Evolutionary conservation across 1,140 invertebrate genomes (phyloP), one percentile per base, ranked within the genome.

Genomic region (Pectinophora gossypiella): DNA sequence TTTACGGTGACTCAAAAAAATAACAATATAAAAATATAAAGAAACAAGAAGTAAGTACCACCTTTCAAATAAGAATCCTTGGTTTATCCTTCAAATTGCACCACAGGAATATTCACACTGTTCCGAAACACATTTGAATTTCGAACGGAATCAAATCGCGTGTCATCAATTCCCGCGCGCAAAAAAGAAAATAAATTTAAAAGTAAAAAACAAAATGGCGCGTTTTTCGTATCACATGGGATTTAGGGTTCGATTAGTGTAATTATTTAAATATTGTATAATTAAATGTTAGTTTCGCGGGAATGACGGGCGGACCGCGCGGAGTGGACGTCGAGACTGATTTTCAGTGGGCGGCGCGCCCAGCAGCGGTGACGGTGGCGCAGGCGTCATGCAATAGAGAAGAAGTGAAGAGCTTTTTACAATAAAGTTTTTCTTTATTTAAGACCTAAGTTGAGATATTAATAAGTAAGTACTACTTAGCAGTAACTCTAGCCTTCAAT

Each of bases 251-350:
- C n/a, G n/a, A n/a, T 32, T 32, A 32, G n/a, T 32, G 7, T 12
- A 32, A 32, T 3, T 32, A 32, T 12, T 32, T 32, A 32, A 32
- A 32, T 32, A 32, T 32, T 32, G n/a, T n/a, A n/a, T n/a, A n/a
- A 51, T 71, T 73, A 61, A n/a, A n/a, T n/a, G 58, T 63, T 51
- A 49, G 48, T 47, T 45, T 47, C 43, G 69, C 68, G 69, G 76
- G 71, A 79, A 79, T 61, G 68, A 76, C 87, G 68, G 84, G 87
- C 79, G 74, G 77, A 88, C 85, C 85, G 87, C 85, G 76, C 87
- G 87, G 87, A 88, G 87, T 76, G 74, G 85, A 88, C 85, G 78
- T 61, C 78, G 78, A 85, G 85, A 87, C 84, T 87, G 76, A 70
- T 66, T 76, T 75, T 79, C 76, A 76, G 73, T 78, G 75, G 80